Base-by-base conservation (phyloP, 2,888 invertebrate genomes). In the Sinhomidia bicolor region DNA sequence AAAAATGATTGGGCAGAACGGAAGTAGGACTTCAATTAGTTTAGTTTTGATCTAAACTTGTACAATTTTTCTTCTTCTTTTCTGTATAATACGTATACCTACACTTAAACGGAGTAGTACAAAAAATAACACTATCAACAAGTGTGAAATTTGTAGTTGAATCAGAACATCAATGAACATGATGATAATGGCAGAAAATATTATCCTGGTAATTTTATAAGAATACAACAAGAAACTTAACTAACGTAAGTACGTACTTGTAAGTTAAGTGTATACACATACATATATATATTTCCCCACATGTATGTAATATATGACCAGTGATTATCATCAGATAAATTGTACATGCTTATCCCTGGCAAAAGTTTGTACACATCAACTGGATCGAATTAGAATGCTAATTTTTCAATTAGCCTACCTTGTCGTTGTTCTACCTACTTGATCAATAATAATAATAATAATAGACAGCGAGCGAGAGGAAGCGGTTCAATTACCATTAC, bases 381-480 rank as follows among this genome's bases (percentile, higher is more conserved):
- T 29, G 44, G 20, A 60, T 54, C 81, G 29, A 62, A 81, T 81
- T 81, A 20, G 65, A 81, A 81, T 81, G 81, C 81, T 81, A 81
- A 81, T 81, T 65, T 81, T 80, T 60, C 62, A 51, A 79, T 60
- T 76, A 51, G 51, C 14, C 51, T n/a, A 29, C 32, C 57, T 36
- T 41, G 41, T 41, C 51, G 17, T 17, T 54, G n/a, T 17, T 4
- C 51, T 4, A 1, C n/a, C n/a, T 54, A 17, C 51, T 7, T 47
- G 7, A 47, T 10, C 36, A 36, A 36, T 36, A 36, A 54, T 54
- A n/a, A n/a, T n/a, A n/a, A n/a, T n/a, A n/a, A n/a, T n/a, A n/a
- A n/a, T n/a, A n/a, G n/a, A n/a, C n/a, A n/a, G n/a, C 17, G 17
- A 17, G 3, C 2, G n/a, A 54, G 12, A 26, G 60, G 60, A 60